Base-by-base conservation (phyloP, 2,888 invertebrate genomes). In the Ochropleura leucogaster region DNA sequence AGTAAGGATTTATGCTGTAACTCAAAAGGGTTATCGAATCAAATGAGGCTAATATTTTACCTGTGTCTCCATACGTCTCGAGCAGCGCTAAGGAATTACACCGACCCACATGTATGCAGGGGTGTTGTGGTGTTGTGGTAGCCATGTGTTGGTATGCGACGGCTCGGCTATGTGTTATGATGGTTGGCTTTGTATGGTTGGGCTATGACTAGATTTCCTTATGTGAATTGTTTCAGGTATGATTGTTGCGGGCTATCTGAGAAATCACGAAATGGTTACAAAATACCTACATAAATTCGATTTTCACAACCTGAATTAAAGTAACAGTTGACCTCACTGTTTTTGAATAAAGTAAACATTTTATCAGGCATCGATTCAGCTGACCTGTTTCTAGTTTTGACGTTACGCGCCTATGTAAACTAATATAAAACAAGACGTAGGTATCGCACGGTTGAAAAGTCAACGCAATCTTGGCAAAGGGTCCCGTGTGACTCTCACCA, bases 391-490 rank as follows among this genome's bases (percentile, higher is more conserved):
- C 44, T 85, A 72, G 78, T 76, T 79, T 77, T 86, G 79, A 83
- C 75, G 80, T 79, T 80, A 83, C 83, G 80, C 86, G 85, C 88
- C 87, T 88, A 83, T 86, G 86, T 88, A 85, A 91, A 91, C 89
- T 91, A 90, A 90, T 89, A 89, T 88, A 87, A 89, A 90, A 89
- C 89, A 89, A 91, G 89, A 89, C 88, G 87, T 89, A 91, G 88
- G 90, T 91, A 90, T 85, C 87, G 86, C 87, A 90, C 89, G 90
- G 91, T 92, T 91, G 91, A 91, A 91, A 92, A 93, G 93, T 93
- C 92, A 94, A 94, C 92, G 92, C 94, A 94, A 95, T 95, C 93
- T 94, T 90, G 89, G 89, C 91, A 91, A 94, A 93, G 90, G 93
- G 93, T 93, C 94, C 91, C 93, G 87, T 90, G 93, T 89, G 94